Evolutionary conservation across 1,140 invertebrate species (phyloP).

Genomic region (Cotesia typhae): DNA sequence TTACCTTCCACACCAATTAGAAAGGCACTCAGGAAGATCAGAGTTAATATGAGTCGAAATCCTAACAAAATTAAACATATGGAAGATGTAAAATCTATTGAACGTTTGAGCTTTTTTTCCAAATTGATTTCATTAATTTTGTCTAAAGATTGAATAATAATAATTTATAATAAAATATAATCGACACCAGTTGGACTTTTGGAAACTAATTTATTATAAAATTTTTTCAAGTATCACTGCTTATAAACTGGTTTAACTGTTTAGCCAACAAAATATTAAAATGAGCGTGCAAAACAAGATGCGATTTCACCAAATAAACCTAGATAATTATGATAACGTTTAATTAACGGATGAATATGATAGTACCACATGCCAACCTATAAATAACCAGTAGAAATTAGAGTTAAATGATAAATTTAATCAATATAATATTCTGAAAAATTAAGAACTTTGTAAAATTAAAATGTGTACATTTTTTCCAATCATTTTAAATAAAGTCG

Average conservation of each 20-base stretch:
- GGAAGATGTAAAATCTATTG: slow-evolving; percentile 37
- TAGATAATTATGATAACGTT: too few relatives aligned
- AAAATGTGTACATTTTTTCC: too few relatives aligned
- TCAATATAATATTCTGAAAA: neutral
- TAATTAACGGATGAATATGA: too few relatives aligned
- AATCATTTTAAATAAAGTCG: neutral
- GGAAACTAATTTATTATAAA: too few relatives aligned
- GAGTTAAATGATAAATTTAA: neutral
- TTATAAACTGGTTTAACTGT: neutral
- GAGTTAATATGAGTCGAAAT: slow-evolving; percentile 40
- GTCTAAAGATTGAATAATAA: neutral
- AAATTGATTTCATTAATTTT: neutral
- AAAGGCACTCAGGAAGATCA: slow-evolving; percentile 43
- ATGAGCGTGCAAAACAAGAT: slow-evolving; percentile 18
- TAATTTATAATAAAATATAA: neutral
- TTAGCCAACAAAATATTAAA: slow-evolving; percentile 6
- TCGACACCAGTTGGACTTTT: neutral
- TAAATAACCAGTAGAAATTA: too few relatives aligned
- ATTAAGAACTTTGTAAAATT: too few relatives aligned
- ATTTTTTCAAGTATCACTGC: too few relatives aligned
- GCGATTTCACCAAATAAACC: neutral
- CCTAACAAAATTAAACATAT: slow-evolving; percentile 57
- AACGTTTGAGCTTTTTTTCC: neutral
- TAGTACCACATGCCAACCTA: too few relatives aligned
- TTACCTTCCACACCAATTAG: slow-evolving; percentile 44